phyloP scores from a whole-genome alignment of 2,797 vertebrate genomes.

The Brachyalestes nurse region DNA sequence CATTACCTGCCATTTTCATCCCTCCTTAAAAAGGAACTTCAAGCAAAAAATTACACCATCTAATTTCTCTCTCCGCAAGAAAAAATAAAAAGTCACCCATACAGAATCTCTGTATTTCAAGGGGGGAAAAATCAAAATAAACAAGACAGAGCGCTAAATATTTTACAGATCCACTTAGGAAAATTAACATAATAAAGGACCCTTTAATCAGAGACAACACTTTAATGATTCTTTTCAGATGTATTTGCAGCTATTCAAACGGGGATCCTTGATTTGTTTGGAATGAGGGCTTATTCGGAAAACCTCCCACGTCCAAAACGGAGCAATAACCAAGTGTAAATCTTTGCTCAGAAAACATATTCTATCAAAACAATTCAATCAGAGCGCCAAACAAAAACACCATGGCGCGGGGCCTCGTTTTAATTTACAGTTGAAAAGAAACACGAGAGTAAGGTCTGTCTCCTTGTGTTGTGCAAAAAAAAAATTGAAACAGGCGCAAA shows the following conservation, averaged over 20 bases:
- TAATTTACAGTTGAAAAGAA: conserved; percentile 48
- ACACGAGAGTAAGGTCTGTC: conserved; percentile 52
- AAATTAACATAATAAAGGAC: conserved; percentile 34
- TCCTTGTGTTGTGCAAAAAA: conserved; percentile 56
- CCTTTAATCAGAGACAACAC: not conserved
- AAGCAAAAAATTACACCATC: conserved; percentile 71
- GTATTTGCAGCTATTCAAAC: not conserved
- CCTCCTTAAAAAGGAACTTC: conserved; percentile 71
- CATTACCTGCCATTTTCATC: conserved; percentile 85
- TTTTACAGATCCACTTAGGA: not conserved
- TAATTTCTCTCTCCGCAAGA: conserved; percentile 68
- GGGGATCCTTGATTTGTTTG: not conserved
- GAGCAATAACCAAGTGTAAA: conserved; percentile 1
- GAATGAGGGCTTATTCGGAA: not conserved
- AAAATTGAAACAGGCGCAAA: conserved; percentile 64
- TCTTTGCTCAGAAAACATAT: conserved; percentile 26
- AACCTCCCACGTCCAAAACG: not conserved
- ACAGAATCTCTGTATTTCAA: conserved; percentile 49
- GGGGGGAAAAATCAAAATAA: conserved; percentile 42
- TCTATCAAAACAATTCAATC: conserved; percentile 17
- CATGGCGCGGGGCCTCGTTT: not conserved
- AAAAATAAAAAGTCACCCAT: conserved; percentile 52
- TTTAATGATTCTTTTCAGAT: not conserved
- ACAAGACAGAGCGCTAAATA: conserved; percentile 32
- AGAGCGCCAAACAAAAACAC: not conserved